These are phyloP conservation scores for Crypturellus undulatus DNA, from an alignment of 2,113 vertebrate species.

Conservation along the genomic window DNA sequence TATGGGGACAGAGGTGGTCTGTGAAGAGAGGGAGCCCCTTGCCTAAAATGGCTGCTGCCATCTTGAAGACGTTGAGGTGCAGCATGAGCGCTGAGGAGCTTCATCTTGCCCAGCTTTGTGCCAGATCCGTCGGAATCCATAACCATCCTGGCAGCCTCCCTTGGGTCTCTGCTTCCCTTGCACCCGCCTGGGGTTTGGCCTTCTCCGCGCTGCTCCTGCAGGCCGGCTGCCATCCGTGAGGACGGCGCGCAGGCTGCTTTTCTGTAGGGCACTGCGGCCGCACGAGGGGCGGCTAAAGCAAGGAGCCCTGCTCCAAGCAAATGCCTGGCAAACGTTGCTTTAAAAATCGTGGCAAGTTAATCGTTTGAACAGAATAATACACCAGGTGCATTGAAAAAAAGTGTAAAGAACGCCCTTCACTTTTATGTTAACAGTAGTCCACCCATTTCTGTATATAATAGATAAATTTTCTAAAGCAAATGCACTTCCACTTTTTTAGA, in stretches of 20 bases:
- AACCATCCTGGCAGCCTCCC: background rate
- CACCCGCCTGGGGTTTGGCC: too few species aligned
- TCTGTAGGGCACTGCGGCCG: fast-evolving
- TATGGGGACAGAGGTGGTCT: background rate
- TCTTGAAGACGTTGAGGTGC: background rate
- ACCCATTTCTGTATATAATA: background rate
- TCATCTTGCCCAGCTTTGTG: fast-evolving
- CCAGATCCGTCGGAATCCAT: fast-evolving
- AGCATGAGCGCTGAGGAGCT: fast-evolving
- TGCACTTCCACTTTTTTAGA: background rate
- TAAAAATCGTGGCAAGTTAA: background rate
- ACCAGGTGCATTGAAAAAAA: background rate
- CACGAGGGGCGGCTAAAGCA: background rate
- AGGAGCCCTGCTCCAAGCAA: background rate
- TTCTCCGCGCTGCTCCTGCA: fast-evolving
- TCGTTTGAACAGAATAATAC: background rate
- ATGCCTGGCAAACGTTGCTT: background rate
- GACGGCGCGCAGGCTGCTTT: fast-evolving
- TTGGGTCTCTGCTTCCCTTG: fast-evolving
- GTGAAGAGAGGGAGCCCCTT: background rate
- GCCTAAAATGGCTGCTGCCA: fast-evolving
- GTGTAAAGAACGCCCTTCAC: background rate
- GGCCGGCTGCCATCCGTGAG: background rate
- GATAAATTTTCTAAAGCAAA: background rate
- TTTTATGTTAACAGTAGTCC: background rate